Evolutionary conservation across 2,113 vertebrate genomes (phyloP).

Genomic region (Platichthys flesus): DNA sequence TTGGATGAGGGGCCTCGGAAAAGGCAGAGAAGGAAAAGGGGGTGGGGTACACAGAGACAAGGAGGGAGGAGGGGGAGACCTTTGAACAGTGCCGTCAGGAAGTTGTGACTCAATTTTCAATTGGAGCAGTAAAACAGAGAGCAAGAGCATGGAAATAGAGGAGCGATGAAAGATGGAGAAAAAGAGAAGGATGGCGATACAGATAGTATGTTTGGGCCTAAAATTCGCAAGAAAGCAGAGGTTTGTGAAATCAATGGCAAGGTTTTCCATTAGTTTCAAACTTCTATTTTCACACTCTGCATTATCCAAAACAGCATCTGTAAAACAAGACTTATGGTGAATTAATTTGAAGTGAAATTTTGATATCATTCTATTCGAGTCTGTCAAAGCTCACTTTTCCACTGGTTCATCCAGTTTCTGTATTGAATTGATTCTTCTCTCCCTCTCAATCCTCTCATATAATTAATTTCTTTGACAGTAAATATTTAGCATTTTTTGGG

Average conservation of each 20-base stretch:
- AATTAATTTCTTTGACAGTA: background rate
- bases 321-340: background rate
- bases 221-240: conserved; percentile 3
- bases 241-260: conserved; percentile 2
- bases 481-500: background rate
- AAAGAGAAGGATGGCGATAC: background rate
- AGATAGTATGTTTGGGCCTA: background rate
- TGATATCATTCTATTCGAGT: background rate
- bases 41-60: conserved; percentile 36
- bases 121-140: conserved; percentile 55
- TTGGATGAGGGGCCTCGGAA: conserved; percentile 76
- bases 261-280: background rate
- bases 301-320: background rate
- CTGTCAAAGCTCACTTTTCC: background rate
- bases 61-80: conserved; percentile 51
- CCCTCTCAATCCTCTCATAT: background rate
- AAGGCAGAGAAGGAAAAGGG: conserved; percentile 66
- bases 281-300: background rate
- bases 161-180: conserved; percentile 32
- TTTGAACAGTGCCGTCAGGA: conserved; percentile 78
- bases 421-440: background rate
- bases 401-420: background rate
- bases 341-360: background rate
- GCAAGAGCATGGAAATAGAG: conserved; percentile 22
- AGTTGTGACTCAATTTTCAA: conserved; percentile 82